phyloP scores from a whole-genome alignment of 2,113 vertebrate genomes.

The Callipepla californica region DNA sequence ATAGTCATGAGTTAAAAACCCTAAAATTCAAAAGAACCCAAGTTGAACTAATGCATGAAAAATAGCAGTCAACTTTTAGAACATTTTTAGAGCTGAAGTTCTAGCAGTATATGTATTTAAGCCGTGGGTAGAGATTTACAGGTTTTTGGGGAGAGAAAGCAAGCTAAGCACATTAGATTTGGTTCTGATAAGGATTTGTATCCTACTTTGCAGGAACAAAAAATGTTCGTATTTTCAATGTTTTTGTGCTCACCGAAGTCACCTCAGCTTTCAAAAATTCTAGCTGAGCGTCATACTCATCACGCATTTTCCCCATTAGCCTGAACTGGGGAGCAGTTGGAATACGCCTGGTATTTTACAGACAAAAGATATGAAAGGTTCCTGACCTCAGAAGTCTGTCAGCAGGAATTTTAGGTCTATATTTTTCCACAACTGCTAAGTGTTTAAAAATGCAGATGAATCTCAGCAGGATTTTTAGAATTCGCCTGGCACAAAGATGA shows the following conservation, averaged over 20 bases:
- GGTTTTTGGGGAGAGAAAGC: fast-evolving
- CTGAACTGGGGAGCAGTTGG: not conserved
- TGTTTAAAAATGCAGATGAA: not conserved
- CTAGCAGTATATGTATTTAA: not conserved
- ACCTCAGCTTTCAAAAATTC: not conserved
- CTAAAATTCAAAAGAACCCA: not conserved
- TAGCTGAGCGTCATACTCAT: not conserved
- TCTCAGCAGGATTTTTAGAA: not conserved
- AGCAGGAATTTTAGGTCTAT: not conserved
- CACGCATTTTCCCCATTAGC: not conserved
- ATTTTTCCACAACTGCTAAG: not conserved
- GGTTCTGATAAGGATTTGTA: not conserved
- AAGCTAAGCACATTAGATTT: fast-evolving
- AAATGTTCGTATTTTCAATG: not conserved
- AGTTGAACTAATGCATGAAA: not conserved
- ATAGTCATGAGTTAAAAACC: not conserved
- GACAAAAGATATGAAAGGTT: not conserved
- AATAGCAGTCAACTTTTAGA: not conserved
- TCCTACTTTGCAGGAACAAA: not conserved
- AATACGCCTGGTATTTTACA: not conserved
- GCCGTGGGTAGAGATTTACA: not conserved
- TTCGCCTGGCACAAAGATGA: too few species aligned
- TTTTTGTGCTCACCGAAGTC: not conserved
- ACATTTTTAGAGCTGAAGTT: not conserved
- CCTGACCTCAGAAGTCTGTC: not conserved